Percentiles rank a stretch among this genome's conserved stretches.
phyloP scores from a whole-genome alignment of 2,888 invertebrate genomes.

The Clistopyga incitator region DNA sequence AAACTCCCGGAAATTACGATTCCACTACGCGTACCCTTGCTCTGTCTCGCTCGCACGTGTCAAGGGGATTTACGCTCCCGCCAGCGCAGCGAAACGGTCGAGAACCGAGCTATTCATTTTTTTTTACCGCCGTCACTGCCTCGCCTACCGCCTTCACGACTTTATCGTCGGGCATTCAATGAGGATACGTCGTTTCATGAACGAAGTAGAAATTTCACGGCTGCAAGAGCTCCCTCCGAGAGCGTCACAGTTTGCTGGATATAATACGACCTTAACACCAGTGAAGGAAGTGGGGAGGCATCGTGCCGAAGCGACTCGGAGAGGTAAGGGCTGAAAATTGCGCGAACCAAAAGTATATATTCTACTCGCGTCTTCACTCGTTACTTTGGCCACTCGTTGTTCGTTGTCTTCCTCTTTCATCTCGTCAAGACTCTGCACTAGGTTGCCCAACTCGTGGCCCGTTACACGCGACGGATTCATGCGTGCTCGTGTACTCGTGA shows the following conservation, averaged over 20 bases:
- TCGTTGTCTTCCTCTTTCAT: constrained; percentile 1
- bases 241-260: constrained; percentile 1
- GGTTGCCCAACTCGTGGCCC: not conserved
- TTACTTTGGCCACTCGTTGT: constrained; percentile 26
- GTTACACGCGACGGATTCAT: constrained; percentile 29
- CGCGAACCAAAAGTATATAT: not conserved
- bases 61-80: constrained; percentile 15
- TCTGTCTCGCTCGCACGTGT: constrained; percentile 14
- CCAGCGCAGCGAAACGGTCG: not conserved
- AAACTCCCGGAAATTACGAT: constrained; percentile 46
- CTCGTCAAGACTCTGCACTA: not conserved
- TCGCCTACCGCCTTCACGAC: not conserved
- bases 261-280: not conserved
- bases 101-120: constrained; percentile 6
- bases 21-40: constrained; percentile 14
- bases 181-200: constrained; percentile 49
- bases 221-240: constrained; percentile 22
- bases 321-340: not conserved
- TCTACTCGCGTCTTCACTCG: constrained; percentile 30
- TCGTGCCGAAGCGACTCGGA: not conserved
- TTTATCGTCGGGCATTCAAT: constrained; percentile 46
- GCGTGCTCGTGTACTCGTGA: constrained; percentile 7
- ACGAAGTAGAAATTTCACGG: constrained; percentile 45
- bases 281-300: not conserved
- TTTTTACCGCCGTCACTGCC: not conserved